A percentile compares a stretch with the other conserved stretches of the same genome.
Evolutionary conservation across 2,888 invertebrate genomes (phyloP).

Genomic region (Smittia aterrima): DNA sequence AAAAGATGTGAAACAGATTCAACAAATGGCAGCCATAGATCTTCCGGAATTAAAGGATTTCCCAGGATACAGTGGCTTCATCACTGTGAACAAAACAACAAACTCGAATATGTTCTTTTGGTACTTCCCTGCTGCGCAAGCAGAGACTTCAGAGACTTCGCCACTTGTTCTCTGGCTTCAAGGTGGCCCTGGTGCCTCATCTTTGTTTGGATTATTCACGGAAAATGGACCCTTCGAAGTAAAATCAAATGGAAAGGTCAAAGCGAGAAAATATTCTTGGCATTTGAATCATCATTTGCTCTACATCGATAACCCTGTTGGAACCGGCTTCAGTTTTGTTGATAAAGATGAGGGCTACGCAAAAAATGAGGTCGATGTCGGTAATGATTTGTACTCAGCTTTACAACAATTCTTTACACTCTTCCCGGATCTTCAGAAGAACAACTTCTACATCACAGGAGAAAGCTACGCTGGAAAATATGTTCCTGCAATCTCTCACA

Average conservation of each 20-base stretch:
- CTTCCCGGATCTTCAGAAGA: slow-evolving; percentile 71
- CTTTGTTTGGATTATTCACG: slow-evolving; percentile 74
- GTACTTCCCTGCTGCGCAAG: slow-evolving; percentile 84
- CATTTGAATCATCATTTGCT: slow-evolving; percentile 73
- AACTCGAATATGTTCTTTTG: slow-evolving; percentile 88
- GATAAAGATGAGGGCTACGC: slow-evolving; percentile 73
- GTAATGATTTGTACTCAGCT: slow-evolving; percentile 72
- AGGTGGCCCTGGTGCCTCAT: slow-evolving; percentile 77
- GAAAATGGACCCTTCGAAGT: slow-evolving; percentile 71
- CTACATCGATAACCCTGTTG: slow-evolving; percentile 91
- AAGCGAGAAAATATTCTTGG: slow-evolving; percentile 74
- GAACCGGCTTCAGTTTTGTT: slow-evolving; percentile 90
- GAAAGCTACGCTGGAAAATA: slow-evolving; percentile 85
- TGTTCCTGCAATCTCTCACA: slow-evolving; percentile 71
- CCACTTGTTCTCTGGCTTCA: slow-evolving; percentile 76
- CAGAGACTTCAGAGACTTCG: slow-evolving; percentile 60
- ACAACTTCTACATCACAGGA: slow-evolving; percentile 83
- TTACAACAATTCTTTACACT: slow-evolving; percentile 79
- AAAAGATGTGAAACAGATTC: slow-evolving; percentile 63
- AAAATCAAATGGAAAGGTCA: slow-evolving; percentile 52
- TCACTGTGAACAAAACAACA: slow-evolving; percentile 75
- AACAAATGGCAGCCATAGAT: slow-evolving; percentile 58
- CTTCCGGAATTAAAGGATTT: slow-evolving; percentile 61
- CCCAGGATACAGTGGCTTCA: slow-evolving; percentile 74
- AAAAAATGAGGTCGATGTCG: slow-evolving; percentile 75